phyloP scores from a whole-genome alignment of 2,113 vertebrate species.

The Dicerorhinus sumatrensis region DNA sequence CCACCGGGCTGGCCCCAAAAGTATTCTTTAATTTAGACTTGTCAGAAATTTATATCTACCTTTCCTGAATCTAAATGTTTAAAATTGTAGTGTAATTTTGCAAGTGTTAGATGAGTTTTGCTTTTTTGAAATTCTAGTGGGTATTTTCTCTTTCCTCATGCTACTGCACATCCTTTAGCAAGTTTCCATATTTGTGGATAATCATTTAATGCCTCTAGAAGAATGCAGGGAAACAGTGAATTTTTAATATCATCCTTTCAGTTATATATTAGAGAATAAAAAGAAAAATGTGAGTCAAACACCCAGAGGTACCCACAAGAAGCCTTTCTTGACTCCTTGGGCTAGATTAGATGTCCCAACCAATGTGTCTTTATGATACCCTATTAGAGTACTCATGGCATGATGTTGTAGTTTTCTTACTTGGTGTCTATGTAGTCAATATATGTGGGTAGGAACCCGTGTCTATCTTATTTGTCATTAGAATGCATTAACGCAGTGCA shows the following conservation, averaged over 20 bases:
- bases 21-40: neutral
- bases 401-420: neutral
- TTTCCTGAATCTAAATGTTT: conserved; percentile 5
- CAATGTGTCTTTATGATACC: neutral
- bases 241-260: conserved; percentile 33
- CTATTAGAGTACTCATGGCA: neutral
- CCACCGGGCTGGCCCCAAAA: neutral
- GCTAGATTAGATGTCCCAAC: neutral
- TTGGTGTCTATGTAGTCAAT: neutral
- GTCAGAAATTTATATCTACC: neutral
- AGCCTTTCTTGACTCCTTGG: neutral
- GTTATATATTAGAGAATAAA: conserved; percentile 33
- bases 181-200: neutral
- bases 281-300: neutral
- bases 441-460: neutral
- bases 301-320: neutral
- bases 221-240: neutral
- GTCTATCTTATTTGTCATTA: neutral
- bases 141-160: neutral
- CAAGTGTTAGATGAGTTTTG: neutral
- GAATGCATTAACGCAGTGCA: neutral
- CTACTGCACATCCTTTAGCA: neutral
- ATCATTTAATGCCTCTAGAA: conserved; percentile 27
- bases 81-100: conserved; percentile 32
- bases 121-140: neutral